Percentiles rank a stretch among this genome's conserved stretches.
Evolutionary conservation across 2,113 vertebrate genomes (phyloP).

Genomic region (Oreochromis tanganicae): DNA sequence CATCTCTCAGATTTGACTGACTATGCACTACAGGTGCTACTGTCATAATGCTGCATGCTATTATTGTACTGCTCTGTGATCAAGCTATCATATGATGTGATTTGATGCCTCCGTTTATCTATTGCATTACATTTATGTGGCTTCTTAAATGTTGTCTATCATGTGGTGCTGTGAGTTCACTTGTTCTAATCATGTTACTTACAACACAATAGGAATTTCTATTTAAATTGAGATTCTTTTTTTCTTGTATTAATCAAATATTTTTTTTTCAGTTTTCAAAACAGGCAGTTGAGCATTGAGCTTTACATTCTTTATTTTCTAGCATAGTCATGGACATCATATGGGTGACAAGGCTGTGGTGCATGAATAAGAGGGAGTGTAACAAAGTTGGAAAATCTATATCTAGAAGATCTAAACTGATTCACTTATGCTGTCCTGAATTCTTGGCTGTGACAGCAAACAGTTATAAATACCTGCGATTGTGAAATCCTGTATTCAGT

Average conservation of each 20-base stretch:
- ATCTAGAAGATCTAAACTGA: neutral
- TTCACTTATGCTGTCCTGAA: neutral
- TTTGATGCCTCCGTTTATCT: neutral
- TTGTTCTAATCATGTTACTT: neutral
- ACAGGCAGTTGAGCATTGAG: neutral
- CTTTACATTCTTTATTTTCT: neutral
- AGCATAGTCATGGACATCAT: neutral
- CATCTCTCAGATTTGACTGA: neutral
- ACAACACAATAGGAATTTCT: neutral
- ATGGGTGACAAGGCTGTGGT: neutral
- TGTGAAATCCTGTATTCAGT: neutral
- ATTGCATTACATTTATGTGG: neutral
- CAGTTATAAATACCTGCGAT: neutral
- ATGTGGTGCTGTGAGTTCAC: neutral
- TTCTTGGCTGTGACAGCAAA: neutral
- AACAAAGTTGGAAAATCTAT: neutral
- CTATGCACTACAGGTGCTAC: neutral
- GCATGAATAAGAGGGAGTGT: neutral
- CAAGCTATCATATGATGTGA: neutral
- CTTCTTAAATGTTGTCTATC: neutral
- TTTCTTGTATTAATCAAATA: neutral
- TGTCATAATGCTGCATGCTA: neutral
- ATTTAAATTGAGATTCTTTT: neutral
- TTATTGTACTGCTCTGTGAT: neutral
- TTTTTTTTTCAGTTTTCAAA: neutral